These are phyloP conservation scores for Tipula lateralis DNA, from an alignment of 2,888 invertebrate genomes.

Conservation along the genomic window DNA sequence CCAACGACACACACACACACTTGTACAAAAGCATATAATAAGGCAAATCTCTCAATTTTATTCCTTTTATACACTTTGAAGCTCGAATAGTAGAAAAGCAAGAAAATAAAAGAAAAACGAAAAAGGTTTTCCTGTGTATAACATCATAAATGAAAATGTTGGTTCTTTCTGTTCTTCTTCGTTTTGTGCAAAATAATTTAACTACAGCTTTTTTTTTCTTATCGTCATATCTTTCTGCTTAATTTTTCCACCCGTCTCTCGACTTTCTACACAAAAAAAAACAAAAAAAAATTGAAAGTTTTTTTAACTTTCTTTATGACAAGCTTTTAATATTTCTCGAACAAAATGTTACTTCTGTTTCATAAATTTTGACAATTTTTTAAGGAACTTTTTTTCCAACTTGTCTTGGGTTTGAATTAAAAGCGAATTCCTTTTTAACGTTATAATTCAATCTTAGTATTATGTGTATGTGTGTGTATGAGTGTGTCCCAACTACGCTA, in stretches of 20 bases:
- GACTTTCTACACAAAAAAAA: neutral
- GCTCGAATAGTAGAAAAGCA: neutral
- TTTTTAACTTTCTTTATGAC: constrained; percentile 14
- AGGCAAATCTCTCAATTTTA: constrained; percentile 11
- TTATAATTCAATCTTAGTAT: neutral
- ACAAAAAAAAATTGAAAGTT: neutral
- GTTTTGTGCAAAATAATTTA: neutral
- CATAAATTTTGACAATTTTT: constrained; percentile 28
- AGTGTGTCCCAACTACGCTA: no score
- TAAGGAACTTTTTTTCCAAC: neutral
- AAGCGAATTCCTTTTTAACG: constrained; percentile 19
- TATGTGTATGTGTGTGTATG: neutral
- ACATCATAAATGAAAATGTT: constrained; percentile 15
- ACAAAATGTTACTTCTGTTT: constrained; percentile 31
- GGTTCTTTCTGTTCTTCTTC: neutral
- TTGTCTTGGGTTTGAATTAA: constrained; percentile 16
- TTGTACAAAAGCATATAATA: neutral
- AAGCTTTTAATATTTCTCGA: constrained; percentile 30
- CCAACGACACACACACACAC: neutral
- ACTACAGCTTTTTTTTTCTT: neutral
- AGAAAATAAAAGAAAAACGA: neutral
- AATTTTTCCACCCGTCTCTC: neutral
- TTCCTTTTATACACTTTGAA: neutral
- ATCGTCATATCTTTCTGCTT: neutral
- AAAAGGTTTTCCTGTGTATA: neutral